Evolutionary conservation across 2,797 vertebrate species (phyloP).

Genomic region (Hipposideros larvatus): DNA sequence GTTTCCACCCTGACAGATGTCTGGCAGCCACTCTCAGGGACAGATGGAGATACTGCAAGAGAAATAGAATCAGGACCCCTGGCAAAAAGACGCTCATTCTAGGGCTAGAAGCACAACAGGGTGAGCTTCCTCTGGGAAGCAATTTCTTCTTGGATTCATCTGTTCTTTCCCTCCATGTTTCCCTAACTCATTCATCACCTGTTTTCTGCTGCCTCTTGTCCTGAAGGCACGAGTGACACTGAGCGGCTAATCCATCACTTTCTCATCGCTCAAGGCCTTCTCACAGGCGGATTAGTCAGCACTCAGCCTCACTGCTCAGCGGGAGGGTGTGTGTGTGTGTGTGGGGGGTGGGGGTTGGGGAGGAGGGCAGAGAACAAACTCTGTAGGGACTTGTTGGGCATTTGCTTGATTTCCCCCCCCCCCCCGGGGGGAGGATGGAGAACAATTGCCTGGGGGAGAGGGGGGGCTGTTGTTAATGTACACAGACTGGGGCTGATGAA

Average conservation of each 20-base stretch:
- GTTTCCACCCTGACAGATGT: not conserved
- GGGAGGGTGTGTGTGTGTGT: no score
- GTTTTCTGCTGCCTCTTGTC: slow-evolving; percentile 54
- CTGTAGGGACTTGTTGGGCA: not conserved
- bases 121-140: accelerated
- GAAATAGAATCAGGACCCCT: no score
- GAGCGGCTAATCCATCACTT: accelerated
- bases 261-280: not conserved
- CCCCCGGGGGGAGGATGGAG: no score
- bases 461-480: no score
- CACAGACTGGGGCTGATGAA: no score
- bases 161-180: not conserved
- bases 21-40: not conserved
- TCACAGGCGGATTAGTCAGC: not conserved
- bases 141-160: not conserved
- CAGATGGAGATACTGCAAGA: not conserved
- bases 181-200: slow-evolving; percentile 56
- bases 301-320: accelerated
- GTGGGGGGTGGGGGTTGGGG: no score
- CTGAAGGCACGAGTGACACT: not conserved
- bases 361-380: not conserved
- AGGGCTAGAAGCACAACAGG: not conserved
- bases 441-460: accelerated
- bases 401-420: no score
- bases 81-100: not conserved